Evolutionary conservation across 2,797 vertebrate species (phyloP).

Genomic region (Emydoidea blandingii): DNA sequence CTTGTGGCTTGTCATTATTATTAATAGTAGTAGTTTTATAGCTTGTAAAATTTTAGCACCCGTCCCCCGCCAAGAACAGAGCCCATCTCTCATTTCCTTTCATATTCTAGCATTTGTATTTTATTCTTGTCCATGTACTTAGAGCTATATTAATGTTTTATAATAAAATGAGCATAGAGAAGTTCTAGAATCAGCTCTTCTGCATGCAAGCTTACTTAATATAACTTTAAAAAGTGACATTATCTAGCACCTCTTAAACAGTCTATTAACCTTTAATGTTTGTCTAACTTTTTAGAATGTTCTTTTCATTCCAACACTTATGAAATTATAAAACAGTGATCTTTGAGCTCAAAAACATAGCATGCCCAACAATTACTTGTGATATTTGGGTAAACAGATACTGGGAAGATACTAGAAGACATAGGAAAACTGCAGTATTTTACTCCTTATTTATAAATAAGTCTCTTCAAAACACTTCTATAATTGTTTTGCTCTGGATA

Average conservation of each 20-base stretch:
- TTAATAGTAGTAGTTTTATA: background rate
- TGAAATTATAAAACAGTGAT: background rate
- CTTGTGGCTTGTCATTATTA: background rate
- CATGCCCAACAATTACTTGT: background rate
- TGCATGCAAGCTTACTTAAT: background rate
- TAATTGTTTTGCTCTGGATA: background rate
- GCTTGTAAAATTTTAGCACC: background rate
- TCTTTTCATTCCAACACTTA: background rate
- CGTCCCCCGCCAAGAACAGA: background rate
- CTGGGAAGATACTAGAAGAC: background rate
- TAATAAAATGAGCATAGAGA: background rate
- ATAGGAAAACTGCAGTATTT: background rate
- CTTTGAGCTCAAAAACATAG: conserved; percentile 4
- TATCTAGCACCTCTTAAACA: background rate
- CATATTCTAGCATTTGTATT: background rate
- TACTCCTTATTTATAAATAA: background rate
- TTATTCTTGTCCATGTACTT: background rate
- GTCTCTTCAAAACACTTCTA: background rate
- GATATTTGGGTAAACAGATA: background rate
- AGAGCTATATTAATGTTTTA: background rate
- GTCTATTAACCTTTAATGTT: background rate
- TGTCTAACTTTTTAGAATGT: background rate
- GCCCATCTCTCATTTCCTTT: background rate
- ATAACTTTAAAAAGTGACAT: background rate
- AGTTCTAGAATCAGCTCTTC: background rate